Evolutionary conservation across 1,140 invertebrate species (phyloP), one percentile per base, ranked within the genome.

Genomic region (Drosophila oshimai): DNA sequence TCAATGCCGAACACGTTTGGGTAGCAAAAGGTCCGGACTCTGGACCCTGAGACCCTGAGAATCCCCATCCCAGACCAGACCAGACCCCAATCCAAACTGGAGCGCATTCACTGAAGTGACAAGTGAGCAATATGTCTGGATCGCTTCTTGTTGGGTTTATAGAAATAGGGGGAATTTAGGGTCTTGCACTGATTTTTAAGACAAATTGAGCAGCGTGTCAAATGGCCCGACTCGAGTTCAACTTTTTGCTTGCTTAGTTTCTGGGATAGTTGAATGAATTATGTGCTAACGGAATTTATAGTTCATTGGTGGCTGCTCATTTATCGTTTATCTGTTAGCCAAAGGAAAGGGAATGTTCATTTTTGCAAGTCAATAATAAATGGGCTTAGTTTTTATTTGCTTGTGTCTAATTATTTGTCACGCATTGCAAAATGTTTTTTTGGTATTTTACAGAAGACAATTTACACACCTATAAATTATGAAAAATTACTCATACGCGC

Each of bases 191-290:
- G 74, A 86, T 84, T 84, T 58, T 36, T 33, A 37, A 68, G 55
- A 86, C 80, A 84, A 84, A 84, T 84, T 79, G 80, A 71, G 53
- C 79, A 79, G 80, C 80, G 83, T 79, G 74, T 86, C 80, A 65
- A 83, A 86, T 84, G 76, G 79, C 72, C 26, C 10, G 42, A 12
- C 20, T 64, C 5, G 13, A 47, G 17, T 49, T 64, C 13, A 60
- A 13, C 12, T 64, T 64, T 62, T 62, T 47, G 61, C 47, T 61
- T 54, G 49, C 41, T 65, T 57, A 54, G 54, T 51, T 67, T 53
- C 34, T 20, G 42, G 41, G 51, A 26, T 72, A 62, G 49, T 69
- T 49, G 46, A 64, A 80, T 70, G 75, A 79, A 71, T 80, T 60
- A 79, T 70, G 55, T 75, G 37, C 31, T 54, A 31, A 68, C 20